Evolutionary conservation across 2,113 vertebrate species (phyloP).

Genomic region (Leucosticte australis): DNA sequence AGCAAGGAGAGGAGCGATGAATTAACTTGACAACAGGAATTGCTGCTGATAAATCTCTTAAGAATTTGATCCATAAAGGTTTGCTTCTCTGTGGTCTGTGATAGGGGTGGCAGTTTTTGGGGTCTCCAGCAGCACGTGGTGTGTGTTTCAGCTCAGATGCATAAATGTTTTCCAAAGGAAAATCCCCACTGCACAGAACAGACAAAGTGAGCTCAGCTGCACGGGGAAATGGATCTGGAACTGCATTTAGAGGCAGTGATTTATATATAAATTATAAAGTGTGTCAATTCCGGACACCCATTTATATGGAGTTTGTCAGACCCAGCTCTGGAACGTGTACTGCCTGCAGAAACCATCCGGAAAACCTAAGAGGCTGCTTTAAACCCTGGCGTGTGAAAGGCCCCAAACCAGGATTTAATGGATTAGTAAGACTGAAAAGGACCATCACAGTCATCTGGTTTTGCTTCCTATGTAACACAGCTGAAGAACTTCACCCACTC

Average conservation of each 20-base stretch:
- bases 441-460: conserved; percentile 44
- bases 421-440: conserved; percentile 42
- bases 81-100: neutral
- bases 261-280: conserved; percentile 44
- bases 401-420: conserved; percentile 50
- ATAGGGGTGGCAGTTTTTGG: neutral
- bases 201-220: neutral
- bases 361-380: conserved; percentile 13
- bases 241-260: conserved; percentile 27
- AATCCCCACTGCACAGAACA: neutral
- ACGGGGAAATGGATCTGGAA: neutral
- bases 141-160: neutral
- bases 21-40: neutral
- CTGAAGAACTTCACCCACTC: conserved; percentile 51
- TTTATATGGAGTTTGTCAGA: conserved; percentile 34
- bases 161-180: neutral
- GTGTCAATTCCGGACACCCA: neutral
- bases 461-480: conserved; percentile 42
- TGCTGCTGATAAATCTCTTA: neutral
- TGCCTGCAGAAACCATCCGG: neutral
- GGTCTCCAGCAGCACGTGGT: neutral
- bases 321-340: neutral
- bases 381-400: neutral
- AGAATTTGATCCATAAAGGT: neutral
- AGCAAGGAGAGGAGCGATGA: neutral